A percentile compares a stretch with the other conserved stretches of the same genome.
Evolutionary conservation across 2,888 invertebrate genomes (phyloP).

Genomic region (Nymphalis urticae): DNA sequence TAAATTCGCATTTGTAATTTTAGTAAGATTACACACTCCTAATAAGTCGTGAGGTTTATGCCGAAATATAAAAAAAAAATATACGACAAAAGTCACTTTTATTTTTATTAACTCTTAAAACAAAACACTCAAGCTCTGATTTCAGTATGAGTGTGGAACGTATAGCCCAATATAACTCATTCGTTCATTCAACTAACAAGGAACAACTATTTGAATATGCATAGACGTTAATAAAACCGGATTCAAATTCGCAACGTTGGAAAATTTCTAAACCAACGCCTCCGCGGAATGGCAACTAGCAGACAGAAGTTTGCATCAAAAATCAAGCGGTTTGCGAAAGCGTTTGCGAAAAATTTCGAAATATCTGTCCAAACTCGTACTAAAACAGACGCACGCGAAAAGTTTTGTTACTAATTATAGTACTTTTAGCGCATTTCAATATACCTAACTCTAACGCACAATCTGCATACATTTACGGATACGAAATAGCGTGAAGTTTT

Average conservation of each 20-base stretch:
- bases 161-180: slow-evolving; percentile 45
- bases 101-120: slow-evolving; percentile 9
- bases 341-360: slow-evolving; percentile 63
- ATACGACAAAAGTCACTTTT: not conserved
- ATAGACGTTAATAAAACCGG: slow-evolving; percentile 65
- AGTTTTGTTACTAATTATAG: slow-evolving; percentile 32
- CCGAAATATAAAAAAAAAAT: not conserved
- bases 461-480: slow-evolving; percentile 7
- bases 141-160: slow-evolving; percentile 36
- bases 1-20: too few relatives aligned
- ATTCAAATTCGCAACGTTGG: slow-evolving; percentile 51
- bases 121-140: slow-evolving; percentile 20
- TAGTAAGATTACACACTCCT: not conserved
- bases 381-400: slow-evolving; percentile 27
- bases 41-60: not conserved
- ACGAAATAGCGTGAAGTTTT: not conserved
- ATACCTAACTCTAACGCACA: not conserved
- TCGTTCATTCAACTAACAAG: slow-evolving; percentile 51
- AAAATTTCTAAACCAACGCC: slow-evolving; percentile 56
- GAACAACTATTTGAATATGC: slow-evolving; percentile 67
- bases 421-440: not conserved
- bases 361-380: slow-evolving; percentile 44
- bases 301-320: slow-evolving; percentile 69
- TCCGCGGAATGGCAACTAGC: slow-evolving; percentile 54
- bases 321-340: slow-evolving; percentile 57